Conservation (phyloP, 2,888 invertebrate genomes). For the Boloria euphrosyne region DNA sequence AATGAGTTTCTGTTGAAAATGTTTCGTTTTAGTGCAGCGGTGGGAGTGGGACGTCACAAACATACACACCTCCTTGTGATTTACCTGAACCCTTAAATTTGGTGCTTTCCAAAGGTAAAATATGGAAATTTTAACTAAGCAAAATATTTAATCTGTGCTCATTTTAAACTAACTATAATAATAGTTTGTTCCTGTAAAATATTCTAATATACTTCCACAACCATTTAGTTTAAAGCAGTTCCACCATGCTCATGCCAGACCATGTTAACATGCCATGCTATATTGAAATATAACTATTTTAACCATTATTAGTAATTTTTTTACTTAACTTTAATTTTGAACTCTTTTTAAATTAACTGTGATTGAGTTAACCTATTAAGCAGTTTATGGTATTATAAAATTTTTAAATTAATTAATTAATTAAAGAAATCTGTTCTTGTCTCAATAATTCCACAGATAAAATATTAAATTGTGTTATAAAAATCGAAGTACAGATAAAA, state of each 20-base stretch:
- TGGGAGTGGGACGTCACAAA: slow-evolving; percentile 53
- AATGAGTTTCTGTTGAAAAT: slow-evolving; percentile 62
- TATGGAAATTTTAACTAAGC: no score
- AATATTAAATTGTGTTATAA: no score
- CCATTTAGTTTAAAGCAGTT: slow-evolving; percentile 33
- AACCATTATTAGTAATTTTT: background rate
- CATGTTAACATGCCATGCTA: slow-evolving; percentile 29
- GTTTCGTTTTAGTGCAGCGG: slow-evolving; percentile 44
- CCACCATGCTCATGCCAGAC: slow-evolving; percentile 31
- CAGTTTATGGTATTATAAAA: background rate
- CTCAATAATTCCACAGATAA: no score
- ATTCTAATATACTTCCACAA: slow-evolving; percentile 26
- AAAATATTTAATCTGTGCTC: no score
- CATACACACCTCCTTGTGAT: slow-evolving; percentile 37
- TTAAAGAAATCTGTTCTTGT: background rate
- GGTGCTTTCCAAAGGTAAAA: background rate
- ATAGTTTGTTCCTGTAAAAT: background rate
- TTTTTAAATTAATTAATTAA: no score
- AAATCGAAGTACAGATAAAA: background rate
- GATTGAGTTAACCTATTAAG: background rate
- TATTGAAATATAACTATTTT: slow-evolving; percentile 25
- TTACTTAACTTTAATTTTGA: no score
- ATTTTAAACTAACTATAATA: background rate
- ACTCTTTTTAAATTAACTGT: no score
- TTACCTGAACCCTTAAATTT: slow-evolving; percentile 17